A percentile compares a stretch with the other conserved stretches of the same genome.
Evolutionary conservation across 2,113 vertebrate species (phyloP).

Genomic region (Tretioscincus oriximinensis): DNA sequence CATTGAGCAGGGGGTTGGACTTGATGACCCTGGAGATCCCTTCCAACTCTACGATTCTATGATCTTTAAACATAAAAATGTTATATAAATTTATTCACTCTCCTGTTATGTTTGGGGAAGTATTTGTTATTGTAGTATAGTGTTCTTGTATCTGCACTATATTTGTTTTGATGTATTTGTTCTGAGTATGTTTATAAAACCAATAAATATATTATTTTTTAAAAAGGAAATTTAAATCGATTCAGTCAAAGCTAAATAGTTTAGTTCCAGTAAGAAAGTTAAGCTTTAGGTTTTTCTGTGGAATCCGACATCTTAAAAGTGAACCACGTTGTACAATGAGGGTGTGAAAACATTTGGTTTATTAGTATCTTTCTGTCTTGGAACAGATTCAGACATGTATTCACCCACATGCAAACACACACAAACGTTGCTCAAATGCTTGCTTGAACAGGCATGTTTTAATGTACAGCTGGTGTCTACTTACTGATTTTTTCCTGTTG

Average conservation of each 20-base stretch:
- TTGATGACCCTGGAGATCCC: no score
- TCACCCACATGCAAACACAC: neutral
- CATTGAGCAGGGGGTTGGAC: no score
- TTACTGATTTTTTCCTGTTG: neutral
- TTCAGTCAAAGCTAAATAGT: neutral
- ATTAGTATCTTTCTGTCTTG: no score
- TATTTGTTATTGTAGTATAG: no score
- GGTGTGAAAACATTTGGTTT: no score
- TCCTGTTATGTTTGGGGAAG: no score
- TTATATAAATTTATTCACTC: no score
- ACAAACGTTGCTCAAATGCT: neutral
- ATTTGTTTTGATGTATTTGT: slow-evolving; percentile 30
- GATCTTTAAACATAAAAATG: no score
- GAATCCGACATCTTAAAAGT: neutral
- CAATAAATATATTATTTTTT: neutral
- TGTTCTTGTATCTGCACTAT: no score
- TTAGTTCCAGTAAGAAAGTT: neutral
- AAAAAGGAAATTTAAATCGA: neutral
- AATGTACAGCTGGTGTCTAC: neutral
- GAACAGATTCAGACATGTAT: no score
- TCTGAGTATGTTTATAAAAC: no score
- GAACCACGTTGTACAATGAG: neutral
- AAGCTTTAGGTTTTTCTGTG: neutral
- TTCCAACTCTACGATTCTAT: no score
- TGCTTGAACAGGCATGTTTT: neutral